These are phyloP conservation scores for Notarius quadriscutis DNA, from an alignment of 2,113 vertebrate genomes.

Conservation along the genomic window DNA sequence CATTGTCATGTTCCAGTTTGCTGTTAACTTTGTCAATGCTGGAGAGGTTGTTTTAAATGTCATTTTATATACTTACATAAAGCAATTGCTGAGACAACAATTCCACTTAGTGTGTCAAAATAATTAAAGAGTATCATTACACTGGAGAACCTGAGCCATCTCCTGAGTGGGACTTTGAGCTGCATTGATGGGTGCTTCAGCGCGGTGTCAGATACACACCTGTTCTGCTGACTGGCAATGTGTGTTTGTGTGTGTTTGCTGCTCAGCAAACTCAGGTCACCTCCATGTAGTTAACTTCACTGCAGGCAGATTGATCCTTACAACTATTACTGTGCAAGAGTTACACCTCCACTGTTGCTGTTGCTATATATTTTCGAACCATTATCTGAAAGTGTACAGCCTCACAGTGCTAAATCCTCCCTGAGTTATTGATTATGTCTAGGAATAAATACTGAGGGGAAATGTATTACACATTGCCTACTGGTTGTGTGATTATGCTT, in stretches of 20 bases:
- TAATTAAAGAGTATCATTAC: constrained; percentile 45
- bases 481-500: not conserved
- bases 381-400: constrained; percentile 64
- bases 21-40: not conserved
- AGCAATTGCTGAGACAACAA: constrained; percentile 35
- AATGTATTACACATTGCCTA: constrained; percentile 27
- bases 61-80: constrained; percentile 47
- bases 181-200: constrained; percentile 48
- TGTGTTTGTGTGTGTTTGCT: constrained; percentile 37
- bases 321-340: constrained; percentile 37
- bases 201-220: constrained; percentile 51
- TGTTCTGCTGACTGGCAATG: constrained; percentile 53
- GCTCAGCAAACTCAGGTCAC: constrained; percentile 47
- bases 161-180: constrained; percentile 51
- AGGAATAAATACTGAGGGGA: constrained; percentile 61
- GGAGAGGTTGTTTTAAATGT: constrained; percentile 26
- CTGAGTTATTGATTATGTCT: constrained; percentile 64
- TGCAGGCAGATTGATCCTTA: constrained; percentile 48
- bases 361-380: constrained; percentile 54
- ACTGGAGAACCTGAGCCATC: constrained; percentile 39
- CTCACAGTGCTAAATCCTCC: constrained; percentile 62
- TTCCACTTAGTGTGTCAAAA: constrained; percentile 23
- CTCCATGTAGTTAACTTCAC: constrained; percentile 52
- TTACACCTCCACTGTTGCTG: constrained; percentile 34
- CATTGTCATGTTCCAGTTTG: not conserved